Evolutionary conservation across 92 coral and sea anemone species (phyloP).

Genomic region (Plumapathes pennacea): DNA sequence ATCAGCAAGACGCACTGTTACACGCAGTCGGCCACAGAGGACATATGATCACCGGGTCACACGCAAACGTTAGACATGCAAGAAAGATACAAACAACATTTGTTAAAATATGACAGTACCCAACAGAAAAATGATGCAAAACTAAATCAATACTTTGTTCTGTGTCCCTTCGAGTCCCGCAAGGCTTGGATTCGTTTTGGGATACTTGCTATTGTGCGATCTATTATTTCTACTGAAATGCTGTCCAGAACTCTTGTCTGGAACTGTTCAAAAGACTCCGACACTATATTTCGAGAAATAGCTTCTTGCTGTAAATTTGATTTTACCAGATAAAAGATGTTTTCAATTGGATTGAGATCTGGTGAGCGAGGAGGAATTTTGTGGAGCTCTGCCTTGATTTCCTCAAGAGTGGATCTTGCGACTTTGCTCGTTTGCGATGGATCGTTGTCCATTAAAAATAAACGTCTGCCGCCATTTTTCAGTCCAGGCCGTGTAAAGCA

Average conservation of each 20-base stretch:
- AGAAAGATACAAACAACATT: too few species aligned
- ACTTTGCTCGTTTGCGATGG: constrained; percentile 45
- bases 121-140: not conserved
- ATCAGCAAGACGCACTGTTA: not conserved
- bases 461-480: constrained; percentile 13
- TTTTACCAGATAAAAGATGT: constrained; percentile 48
- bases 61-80: too few species aligned
- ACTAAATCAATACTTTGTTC: constrained; percentile 47
- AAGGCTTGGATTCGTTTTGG: constrained; percentile 37
- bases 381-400: constrained; percentile 31
- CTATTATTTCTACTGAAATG: constrained; percentile 23
- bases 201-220: constrained; percentile 36
- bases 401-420: constrained; percentile 26
- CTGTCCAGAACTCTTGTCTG: constrained; percentile 41
- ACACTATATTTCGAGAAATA: constrained; percentile 16
- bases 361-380: constrained; percentile 60
- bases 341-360: constrained; percentile 58
- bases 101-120: not conserved
- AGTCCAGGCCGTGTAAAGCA: constrained; percentile 44
- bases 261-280: constrained; percentile 54
- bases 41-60: too few species aligned
- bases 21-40: too few species aligned
- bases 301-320: constrained; percentile 22
- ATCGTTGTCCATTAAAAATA: constrained; percentile 62
- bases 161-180: constrained; percentile 29